Evolutionary conservation across 37 sponge, comb jelly and placozoan genomes (phyloP).

Genomic region (Chondrosia reniformis): DNA sequence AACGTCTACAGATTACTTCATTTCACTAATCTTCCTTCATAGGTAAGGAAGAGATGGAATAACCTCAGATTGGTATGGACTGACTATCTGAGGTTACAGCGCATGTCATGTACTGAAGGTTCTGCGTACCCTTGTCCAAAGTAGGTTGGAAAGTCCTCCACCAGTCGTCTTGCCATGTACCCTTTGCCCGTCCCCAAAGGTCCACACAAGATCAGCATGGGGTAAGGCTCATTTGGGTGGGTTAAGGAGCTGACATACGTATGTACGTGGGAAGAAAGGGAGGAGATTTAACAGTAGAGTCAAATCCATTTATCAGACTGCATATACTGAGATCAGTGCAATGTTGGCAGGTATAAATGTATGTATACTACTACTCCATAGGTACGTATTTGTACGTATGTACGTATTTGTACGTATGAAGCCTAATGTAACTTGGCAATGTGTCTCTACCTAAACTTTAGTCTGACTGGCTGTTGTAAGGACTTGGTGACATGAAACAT

Average conservation of each 20-base stretch:
- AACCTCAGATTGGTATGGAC: too few relatives aligned
- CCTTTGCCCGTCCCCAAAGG: slow-evolving; percentile 78
- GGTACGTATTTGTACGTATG: not conserved
- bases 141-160: slow-evolving; percentile 81
- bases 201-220: slow-evolving; percentile 76
- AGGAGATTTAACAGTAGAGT: not conserved
- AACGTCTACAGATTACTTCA: too few relatives aligned
- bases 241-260: slow-evolving; percentile 56
- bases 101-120: too few relatives aligned
- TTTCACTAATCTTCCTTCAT: too few relatives aligned
- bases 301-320: not conserved
- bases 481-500: slow-evolving; percentile 45
- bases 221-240: slow-evolving; percentile 71
- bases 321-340: not conserved
- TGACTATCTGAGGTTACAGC: too few relatives aligned
- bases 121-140: slow-evolving; percentile 83
- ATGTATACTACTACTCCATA: not conserved
- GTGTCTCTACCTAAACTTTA: slow-evolving; percentile 64
- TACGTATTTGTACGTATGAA: not conserved
- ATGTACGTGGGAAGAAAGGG: not conserved
- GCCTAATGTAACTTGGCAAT: not conserved
- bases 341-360: not conserved
- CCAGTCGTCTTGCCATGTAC: slow-evolving; percentile 41
- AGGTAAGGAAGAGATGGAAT: too few relatives aligned
- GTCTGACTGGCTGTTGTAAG: slow-evolving; percentile 38